Evolutionary conservation across 2,888 invertebrate species (phyloP), one percentile per base, ranked within the genome.

Genomic region (Mystacides longicornis): DNA sequence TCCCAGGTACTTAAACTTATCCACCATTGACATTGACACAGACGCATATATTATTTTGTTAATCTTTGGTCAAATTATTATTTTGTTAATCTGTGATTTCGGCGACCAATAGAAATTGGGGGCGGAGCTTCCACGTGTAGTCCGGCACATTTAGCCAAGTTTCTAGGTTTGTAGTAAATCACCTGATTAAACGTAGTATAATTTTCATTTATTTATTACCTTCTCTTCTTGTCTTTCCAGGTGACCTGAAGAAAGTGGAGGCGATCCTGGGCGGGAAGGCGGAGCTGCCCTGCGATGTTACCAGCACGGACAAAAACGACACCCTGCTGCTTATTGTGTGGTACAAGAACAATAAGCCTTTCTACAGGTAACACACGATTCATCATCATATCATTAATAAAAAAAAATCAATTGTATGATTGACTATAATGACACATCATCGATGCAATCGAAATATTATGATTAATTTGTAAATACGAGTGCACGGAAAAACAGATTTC

Each of bases 291-390:
- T 83, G 83, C 65, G 81, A 83, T 68, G 76, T 80, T 57, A 69
- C 72, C 20, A 73, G 81, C 1, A 76, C 77, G 23, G 66, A 72
- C 4, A 64, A 69, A 1, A 74, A 76, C 54, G 82, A 83, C 64
- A 77, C 78, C 63, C 77, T 81, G 57, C 77, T 80, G 69, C 72
- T 83, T 23, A 75, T 82, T 31, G 79, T 82, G 20, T 83, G 82
- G 82, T 83, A 82, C 69, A 82, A 80, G 66, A 77, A 79, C 65
- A 79, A 79, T 62, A 74, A 74, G 61, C 82, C 83, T 14, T 80
- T 83, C 61, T 83, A 81, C 70, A 82, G 82, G 81, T 81, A 65
- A 68, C 42, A n/a, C n/a, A n/a, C n/a, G n/a, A n/a, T n/a, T n/a
- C n/a, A n/a, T n/a, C n/a, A n/a, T n/a, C n/a, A n/a, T n/a, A n/a